Evolutionary conservation across 2,888 invertebrate genomes (phyloP).

Genomic region (Anticlea derivata): DNA sequence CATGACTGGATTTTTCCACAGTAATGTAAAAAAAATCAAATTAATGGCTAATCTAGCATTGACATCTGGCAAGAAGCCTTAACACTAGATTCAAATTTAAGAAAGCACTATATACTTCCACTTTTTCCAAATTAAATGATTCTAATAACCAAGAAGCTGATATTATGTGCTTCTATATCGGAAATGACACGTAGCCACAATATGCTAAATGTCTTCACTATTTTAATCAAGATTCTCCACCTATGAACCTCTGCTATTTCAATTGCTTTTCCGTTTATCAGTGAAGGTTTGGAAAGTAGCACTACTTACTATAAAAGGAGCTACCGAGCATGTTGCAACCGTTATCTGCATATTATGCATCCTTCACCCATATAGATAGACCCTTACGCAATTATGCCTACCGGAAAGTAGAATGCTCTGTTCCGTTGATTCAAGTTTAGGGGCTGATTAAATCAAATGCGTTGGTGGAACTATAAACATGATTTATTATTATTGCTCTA

Average conservation of each 20-base stretch:
- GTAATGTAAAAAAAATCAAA: not conserved
- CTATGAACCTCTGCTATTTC: not conserved
- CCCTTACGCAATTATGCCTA: constrained; percentile 33
- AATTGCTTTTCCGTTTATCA: constrained; percentile 15
- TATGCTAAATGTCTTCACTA: no score
- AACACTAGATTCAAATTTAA: no score
- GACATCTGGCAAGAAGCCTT: no score
- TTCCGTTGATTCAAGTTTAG: constrained; percentile 38
- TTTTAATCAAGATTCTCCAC: not conserved
- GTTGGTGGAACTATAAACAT: constrained; percentile 14
- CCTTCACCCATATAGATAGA: constrained; percentile 37
- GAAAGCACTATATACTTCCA: no score
- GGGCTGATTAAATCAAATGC: constrained; percentile 33
- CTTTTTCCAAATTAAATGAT: no score
- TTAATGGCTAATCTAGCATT: not conserved
- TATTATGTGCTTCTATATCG: no score
- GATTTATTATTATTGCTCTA: constrained; percentile 16
- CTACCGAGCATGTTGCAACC: constrained; percentile 14
- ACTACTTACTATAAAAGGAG: constrained; percentile 5
- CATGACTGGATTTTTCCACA: constrained; percentile 52
- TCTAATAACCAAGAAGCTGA: no score
- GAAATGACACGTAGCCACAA: no score
- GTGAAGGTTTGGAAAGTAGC: constrained; percentile 5
- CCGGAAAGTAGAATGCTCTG: constrained; percentile 37
- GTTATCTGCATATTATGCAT: constrained; percentile 30